Evolutionary conservation across 2,113 vertebrate genomes (phyloP).

Genomic region (Geothlypis trichas): DNA sequence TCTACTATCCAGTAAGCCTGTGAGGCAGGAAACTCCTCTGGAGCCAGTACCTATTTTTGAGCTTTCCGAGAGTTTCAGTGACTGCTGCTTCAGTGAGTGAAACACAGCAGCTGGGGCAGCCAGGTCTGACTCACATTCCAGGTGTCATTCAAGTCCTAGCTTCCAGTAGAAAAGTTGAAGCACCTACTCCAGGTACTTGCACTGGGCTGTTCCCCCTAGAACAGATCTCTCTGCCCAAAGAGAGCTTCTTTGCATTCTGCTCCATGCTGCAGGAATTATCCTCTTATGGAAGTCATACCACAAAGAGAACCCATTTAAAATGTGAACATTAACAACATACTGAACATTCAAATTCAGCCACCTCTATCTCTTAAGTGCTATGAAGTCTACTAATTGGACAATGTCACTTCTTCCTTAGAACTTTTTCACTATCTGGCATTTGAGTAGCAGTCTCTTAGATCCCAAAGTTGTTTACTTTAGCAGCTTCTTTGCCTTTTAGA

Average conservation of each 20-base stretch:
- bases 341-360: neutral
- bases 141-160: neutral
- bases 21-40: neutral
- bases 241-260: too few species aligned
- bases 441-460: neutral
- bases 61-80: neutral
- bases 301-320: neutral
- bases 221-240: too few species aligned
- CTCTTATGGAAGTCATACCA: neutral
- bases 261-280: neutral
- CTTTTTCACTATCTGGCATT: neutral
- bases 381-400: neutral
- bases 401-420: neutral
- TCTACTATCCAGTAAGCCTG: fast-evolving
- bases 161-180: neutral
- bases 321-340: neutral
- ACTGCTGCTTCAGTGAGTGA: neutral
- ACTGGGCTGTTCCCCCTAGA: fast-evolving
- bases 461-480: neutral
- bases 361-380: neutral
- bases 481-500: neutral
- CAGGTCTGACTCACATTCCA: neutral
- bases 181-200: fast-evolving
- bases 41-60: neutral
- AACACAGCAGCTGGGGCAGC: neutral